Evolutionary conservation across 2,888 invertebrate species (phyloP).

Genomic region (Germaria angustata): DNA sequence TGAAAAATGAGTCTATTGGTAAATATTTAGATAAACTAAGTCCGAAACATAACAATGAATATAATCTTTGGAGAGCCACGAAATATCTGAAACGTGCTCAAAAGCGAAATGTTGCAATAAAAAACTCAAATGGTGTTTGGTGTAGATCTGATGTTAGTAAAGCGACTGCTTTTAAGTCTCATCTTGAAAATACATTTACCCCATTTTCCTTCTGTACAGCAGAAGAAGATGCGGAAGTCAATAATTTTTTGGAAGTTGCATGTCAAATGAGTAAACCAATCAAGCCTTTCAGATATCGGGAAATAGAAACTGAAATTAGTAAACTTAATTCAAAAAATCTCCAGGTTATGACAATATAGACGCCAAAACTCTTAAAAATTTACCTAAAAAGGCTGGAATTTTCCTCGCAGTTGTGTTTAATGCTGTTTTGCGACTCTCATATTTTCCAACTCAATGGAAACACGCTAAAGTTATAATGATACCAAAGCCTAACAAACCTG

Average conservation of each 20-base stretch:
- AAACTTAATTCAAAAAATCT: not conserved
- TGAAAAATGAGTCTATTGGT: not conserved
- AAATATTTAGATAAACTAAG: conserved; percentile 4
- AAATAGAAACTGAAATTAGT: not conserved
- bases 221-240: not conserved
- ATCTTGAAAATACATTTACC: not conserved
- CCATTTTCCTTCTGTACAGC: not conserved
- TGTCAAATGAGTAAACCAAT: conserved; percentile 23
- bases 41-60: not conserved
- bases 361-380: not conserved
- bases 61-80: conserved; percentile 6
- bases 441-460: not conserved
- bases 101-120: not conserved
- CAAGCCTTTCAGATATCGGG: not conserved
- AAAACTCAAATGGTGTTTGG: not conserved
- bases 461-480: not conserved
- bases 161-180: not conserved
- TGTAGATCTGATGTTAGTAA: not conserved
- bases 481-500: not conserved
- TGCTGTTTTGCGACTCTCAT: not conserved
- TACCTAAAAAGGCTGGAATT: not conserved
- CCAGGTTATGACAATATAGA: not conserved
- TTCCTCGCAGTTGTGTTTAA: not conserved
- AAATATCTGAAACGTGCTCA: not conserved
- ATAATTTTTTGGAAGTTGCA: conserved; percentile 4